These are phyloP conservation scores for Lonchura striata DNA, from an alignment of 2,113 vertebrate species.

Conservation along the genomic window DNA sequence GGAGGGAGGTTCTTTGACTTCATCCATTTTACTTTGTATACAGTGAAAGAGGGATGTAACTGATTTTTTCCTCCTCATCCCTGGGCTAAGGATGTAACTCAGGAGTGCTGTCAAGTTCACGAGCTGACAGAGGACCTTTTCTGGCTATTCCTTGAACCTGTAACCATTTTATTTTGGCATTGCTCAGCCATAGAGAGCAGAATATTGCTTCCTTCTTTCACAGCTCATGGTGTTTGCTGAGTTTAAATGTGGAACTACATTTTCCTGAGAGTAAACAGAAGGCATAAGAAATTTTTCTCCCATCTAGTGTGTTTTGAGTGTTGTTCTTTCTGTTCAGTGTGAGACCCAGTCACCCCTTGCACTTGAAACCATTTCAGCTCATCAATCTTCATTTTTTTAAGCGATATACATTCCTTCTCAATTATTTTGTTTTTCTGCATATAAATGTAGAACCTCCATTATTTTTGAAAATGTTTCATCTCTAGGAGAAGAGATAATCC, in stretches of 20 bases:
- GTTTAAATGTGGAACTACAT: not conserved
- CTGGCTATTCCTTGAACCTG: not conserved
- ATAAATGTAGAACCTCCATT: not conserved
- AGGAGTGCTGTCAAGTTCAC: not conserved
- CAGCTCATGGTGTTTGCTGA: not conserved
- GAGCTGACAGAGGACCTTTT: not conserved
- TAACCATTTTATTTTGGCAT: not conserved
- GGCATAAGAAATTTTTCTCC: not conserved
- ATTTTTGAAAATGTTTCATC: not conserved
- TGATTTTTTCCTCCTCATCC: not conserved
- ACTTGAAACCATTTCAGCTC: not conserved
- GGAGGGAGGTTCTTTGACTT: not conserved
- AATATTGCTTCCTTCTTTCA: not conserved
- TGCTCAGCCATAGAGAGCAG: not conserved
- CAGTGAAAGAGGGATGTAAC: not conserved
- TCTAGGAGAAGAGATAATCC: not conserved
- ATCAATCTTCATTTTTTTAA: not conserved
- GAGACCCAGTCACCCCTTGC: not conserved
- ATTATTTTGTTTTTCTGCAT: not conserved
- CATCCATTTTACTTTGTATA: not conserved
- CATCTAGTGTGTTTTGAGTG: not conserved
- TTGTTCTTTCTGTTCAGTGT: not conserved
- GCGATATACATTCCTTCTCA: not conserved
- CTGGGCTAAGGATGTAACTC: not conserved
- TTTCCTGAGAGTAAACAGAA: not conserved